Evolutionary conservation across 2,113 vertebrate species (phyloP).

Genomic region (Aythya baeri): DNA sequence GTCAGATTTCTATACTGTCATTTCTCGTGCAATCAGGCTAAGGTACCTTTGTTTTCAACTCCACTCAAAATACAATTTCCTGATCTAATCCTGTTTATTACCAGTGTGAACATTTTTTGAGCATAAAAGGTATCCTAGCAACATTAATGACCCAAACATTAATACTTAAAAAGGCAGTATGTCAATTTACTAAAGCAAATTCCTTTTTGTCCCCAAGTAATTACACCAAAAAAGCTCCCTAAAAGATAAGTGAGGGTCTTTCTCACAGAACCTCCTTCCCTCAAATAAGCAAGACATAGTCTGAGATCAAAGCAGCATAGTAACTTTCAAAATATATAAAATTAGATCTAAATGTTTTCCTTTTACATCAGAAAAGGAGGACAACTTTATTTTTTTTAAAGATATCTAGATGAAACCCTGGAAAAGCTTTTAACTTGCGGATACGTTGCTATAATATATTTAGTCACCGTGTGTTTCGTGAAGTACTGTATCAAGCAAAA

Average conservation of each 20-base stretch:
- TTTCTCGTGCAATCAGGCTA: neutral
- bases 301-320: neutral
- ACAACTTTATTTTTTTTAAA: neutral
- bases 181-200: neutral
- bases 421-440: neutral
- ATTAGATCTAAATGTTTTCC: neutral
- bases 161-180: neutral
- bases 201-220: neutral
- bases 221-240: neutral
- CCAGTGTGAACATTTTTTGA: neutral
- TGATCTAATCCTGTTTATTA: neutral
- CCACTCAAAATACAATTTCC: neutral
- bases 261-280: neutral
- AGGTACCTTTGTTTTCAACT: neutral
- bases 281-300: neutral
- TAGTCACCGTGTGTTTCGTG: neutral
- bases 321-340: neutral
- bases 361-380: neutral
- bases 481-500: constrained; percentile 11
- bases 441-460: neutral
- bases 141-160: neutral
- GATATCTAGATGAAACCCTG: neutral
- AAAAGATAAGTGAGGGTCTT: neutral
- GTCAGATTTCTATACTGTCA: neutral
- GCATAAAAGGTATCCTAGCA: neutral